Evolutionary conservation across 1,140 invertebrate genomes (phyloP).

Genomic region (Pogonognathellus flavescens): DNA sequence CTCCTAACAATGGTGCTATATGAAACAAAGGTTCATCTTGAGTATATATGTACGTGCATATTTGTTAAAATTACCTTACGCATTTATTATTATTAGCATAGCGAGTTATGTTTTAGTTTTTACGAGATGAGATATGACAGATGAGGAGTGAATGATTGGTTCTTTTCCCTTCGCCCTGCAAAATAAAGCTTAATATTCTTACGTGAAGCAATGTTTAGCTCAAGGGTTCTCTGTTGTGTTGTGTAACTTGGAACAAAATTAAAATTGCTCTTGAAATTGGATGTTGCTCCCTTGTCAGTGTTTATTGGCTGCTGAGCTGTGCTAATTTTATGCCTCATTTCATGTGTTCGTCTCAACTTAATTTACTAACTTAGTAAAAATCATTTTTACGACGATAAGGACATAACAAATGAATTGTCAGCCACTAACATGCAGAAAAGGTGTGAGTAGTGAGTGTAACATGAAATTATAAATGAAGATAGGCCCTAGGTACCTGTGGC

Average conservation of each 20-base stretch:
- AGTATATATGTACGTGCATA: background rate
- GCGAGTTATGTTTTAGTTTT: background rate
- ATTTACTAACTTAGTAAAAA: background rate
- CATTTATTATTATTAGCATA: slow-evolving; percentile 1
- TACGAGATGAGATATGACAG: background rate
- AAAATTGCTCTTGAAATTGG: background rate
- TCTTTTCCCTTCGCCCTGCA: background rate
- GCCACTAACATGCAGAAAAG: no score
- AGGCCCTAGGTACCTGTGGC: no score
- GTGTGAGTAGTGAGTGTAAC: no score
- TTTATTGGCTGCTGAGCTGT: background rate
- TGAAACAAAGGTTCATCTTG: background rate
- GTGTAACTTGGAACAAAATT: background rate
- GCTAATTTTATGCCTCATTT: slow-evolving; percentile 11
- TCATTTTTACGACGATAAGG: background rate
- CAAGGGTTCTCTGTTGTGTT: background rate
- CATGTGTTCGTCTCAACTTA: background rate
- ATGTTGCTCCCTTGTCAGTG: background rate
- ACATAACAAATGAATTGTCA: background rate
- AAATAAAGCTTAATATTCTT: background rate
- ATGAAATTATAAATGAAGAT: no score
- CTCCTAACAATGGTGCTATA: background rate
- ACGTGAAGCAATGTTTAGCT: background rate
- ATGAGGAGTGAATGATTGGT: background rate
- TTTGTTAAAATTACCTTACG: background rate